These are phyloP conservation scores for Drosophila ficusphila DNA, from an alignment of 1,140 invertebrate genomes.

Conservation along the genomic window DNA sequence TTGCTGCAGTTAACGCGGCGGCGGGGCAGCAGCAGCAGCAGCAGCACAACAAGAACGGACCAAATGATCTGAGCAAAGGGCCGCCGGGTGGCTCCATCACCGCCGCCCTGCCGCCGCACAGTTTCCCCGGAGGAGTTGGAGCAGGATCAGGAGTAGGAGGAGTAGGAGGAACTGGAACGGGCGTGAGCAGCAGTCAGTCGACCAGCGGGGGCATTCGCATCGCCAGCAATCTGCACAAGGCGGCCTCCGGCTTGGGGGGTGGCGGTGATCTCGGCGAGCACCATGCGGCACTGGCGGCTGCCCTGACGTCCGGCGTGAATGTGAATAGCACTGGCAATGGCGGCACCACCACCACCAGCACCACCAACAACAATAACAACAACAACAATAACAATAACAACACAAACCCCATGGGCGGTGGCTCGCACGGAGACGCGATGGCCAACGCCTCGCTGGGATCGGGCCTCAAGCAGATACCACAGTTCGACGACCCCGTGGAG, in stretches of 20 bases:
- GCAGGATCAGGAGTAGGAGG: conserved; percentile 10
- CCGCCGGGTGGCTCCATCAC: conserved; percentile 14
- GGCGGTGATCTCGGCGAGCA: conserved; percentile 62
- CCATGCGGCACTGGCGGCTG: conserved; percentile 60
- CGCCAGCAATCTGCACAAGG: conserved; percentile 81
- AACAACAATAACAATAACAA: conserved; percentile 20
- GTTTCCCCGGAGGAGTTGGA: conserved; percentile 12
- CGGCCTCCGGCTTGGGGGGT: conserved; percentile 12
- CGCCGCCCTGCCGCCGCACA: conserved; percentile 30
- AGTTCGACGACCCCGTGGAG: conserved; percentile 87
- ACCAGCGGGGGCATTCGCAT: conserved; percentile 69
- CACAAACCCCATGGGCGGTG: conserved; percentile 67
- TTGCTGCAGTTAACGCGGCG: conserved; percentile 11
- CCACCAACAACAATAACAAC: conserved; percentile 3
- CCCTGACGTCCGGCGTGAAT: conserved; percentile 35
- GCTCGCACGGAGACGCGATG: conserved; percentile 61
- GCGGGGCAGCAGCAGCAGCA: conserved; percentile 20
- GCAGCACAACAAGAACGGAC: conserved; percentile 65
- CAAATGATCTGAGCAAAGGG: conserved; percentile 50
- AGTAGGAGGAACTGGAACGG: neutral
- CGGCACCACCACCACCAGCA: neutral
- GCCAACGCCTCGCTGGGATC: conserved; percentile 69
- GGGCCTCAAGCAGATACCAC: conserved; percentile 78
- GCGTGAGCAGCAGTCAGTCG: conserved; percentile 25
- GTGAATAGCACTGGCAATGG: conserved; percentile 20